Evolutionary conservation across 2,797 vertebrate species (phyloP).

Genomic region (Moxostoma hubbsi): DNA sequence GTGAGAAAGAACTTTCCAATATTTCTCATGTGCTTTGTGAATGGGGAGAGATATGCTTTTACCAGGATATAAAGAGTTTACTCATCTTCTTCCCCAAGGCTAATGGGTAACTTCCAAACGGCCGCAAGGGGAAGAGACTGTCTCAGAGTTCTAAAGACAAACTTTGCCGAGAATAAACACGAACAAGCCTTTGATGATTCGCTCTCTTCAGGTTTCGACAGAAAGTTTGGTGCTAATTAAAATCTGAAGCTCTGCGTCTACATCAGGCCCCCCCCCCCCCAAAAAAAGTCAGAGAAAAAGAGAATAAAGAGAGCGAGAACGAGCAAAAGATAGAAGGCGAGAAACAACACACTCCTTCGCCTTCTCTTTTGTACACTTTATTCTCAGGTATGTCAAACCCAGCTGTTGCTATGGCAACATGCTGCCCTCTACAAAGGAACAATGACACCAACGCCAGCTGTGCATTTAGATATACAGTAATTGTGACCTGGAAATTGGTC

Average conservation of each 20-base stretch:
- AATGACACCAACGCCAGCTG: not conserved
- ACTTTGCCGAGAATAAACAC: conserved; percentile 75
- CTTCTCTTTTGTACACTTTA: not conserved
- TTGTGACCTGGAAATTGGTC: too few relatives aligned
- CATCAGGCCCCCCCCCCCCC: conserved; percentile 21
- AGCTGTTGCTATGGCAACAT: conserved; percentile 36
- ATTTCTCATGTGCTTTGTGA: conserved; percentile 15
- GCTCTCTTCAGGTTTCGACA: conserved; percentile 68
- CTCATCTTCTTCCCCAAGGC: conserved; percentile 33
- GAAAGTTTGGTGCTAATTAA: conserved; percentile 59
- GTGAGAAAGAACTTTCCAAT: conserved; percentile 22
- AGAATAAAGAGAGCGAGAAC: conserved; percentile 4
- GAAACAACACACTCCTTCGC: conserved; percentile 19
- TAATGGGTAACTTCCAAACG: conserved; percentile 36
- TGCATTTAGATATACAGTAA: too few relatives aligned
- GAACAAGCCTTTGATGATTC: conserved; percentile 76
- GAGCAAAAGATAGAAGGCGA: conserved; percentile 1
- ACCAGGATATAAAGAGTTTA: conserved; percentile 39
- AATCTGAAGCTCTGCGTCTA: conserved; percentile 32
- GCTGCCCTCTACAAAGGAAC: conserved; percentile 1
- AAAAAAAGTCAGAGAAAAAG: conserved; percentile 6
- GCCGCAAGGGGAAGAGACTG: conserved; percentile 35
- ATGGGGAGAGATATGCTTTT: conserved; percentile 29
- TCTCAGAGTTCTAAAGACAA: conserved; percentile 70
- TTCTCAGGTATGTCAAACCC: conserved; percentile 9